Evolutionary conservation across 2,113 vertebrate species (phyloP), one percentile per base, ranked within the genome.

Genomic region (Pleuronectes platessa): DNA sequence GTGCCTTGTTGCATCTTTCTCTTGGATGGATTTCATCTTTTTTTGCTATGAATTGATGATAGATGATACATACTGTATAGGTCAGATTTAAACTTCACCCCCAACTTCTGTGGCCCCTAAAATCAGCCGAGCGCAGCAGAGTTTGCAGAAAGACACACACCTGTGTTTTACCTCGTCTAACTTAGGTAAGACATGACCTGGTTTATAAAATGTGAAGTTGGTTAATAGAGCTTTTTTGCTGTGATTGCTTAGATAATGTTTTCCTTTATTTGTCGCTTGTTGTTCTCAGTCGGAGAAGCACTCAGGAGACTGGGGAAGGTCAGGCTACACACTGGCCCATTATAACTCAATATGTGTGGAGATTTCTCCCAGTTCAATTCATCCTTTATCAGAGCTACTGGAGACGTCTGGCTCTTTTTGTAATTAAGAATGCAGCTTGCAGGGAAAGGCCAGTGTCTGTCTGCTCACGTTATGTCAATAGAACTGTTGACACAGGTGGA

Each of bases 381-480:
- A 17, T 17, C 17, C 45, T 47, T 47, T 17, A 78, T 85, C 69
- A 77, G 65, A 35, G 68, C 76, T 61, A 47, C 65, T 74, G 8
- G 40, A 76, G 68, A 74, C 49, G 2, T 5, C 45, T 7, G 31
- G 6, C 31, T 31, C 31, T 31, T 5, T 49, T 1, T 40, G 71
- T 86, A 79, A 86, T 75, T 82, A 85, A 40, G 45, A 62, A 74
- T 82, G 56, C 65, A 69, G 59, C 53, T 12, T 63, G 24, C 45
- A 31, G 61, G 79, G 61, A 62, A 17, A 45, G 31, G 62, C 49
- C 7, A 9, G 40, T 5, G 62, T 3, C 42, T n/a, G 12, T 23
- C 72, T 64, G 55, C 45, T 20, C 20, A 49, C 68, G 49, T 31
- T 64, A 62, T 53, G 61, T 59, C 69, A 49, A 7, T 40, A 10